Percentiles rank a stretch among this genome's conserved stretches.
These are phyloP conservation scores for Nesoenas mayeri DNA, from an alignment of 2,113 vertebrate species.

Conservation along the genomic window DNA sequence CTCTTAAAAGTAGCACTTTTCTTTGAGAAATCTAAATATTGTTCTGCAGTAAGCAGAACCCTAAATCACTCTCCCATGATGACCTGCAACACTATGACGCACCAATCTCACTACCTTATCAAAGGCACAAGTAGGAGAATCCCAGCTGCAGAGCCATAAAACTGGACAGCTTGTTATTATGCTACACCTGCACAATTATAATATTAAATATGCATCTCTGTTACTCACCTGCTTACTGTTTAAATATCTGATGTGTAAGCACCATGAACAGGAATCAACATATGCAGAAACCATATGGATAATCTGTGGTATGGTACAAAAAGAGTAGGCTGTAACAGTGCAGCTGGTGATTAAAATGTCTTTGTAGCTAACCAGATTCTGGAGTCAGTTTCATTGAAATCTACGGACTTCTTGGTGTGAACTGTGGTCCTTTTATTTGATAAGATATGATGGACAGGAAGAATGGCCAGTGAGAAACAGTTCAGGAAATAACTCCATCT, in stretches of 20 bases:
- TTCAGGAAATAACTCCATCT: neutral
- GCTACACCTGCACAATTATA: neutral
- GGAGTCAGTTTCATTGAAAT: conserved; percentile 42
- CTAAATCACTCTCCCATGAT: no score
- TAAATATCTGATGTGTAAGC: neutral
- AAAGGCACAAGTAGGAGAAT: neutral
- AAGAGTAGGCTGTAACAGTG: neutral
- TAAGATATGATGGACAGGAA: neutral
- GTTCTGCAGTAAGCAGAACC: no score
- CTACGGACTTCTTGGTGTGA: neutral
- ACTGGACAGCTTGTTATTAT: neutral
- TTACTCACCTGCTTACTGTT: neutral
- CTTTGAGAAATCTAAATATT: no score
- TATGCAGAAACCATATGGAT: conserved; percentile 45
- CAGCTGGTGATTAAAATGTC: conserved; percentile 33
- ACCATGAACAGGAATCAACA: neutral
- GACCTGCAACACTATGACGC: no score
- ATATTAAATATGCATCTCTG: neutral
- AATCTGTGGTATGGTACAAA: neutral
- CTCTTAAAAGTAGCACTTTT: no score
- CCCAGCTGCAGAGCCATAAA: neutral
- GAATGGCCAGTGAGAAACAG: neutral
- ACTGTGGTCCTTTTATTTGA: neutral
- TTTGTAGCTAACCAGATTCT: conserved; percentile 40
- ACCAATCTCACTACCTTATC: no score